Base-by-base conservation (phyloP, 2,797 vertebrate genomes). In the Heliangelus exortis region DNA sequence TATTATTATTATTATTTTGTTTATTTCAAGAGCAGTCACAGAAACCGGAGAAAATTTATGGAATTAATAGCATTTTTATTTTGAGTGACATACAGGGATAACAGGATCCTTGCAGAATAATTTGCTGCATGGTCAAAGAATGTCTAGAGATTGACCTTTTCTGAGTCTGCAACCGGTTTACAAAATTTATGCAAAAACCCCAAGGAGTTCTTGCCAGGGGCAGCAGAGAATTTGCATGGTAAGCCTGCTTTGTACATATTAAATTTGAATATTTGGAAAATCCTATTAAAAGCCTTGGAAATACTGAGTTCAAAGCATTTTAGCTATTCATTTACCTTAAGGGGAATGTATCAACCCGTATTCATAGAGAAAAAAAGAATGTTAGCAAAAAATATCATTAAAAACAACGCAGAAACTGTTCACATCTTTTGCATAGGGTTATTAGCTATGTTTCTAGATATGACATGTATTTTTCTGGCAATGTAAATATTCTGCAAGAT, bases 231-330 rank as follows among this genome's bases (percentile, higher is more conserved):
- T 92, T 84, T 93, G 5, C 34, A 18, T 75, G 16, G 10, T 76
- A 90, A 92, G 48, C 45, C 65, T 79, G 15, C 13, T 89, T 79
- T 79, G 36, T 21, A 34, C 15, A 15, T 62, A 68, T 54, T 76
- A 65, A 57, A 76, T 84, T 65, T 90, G 31, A 69, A 65, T 90
- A 84, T 67, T 79, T 84, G 28, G 5, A 9, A 84, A 90, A 93
- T 94, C 55, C 67, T 88, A 50, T 74, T 90, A 79, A 75, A 88
- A 84, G 4, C 14, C 17, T 95, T 81, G 34, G 62, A 88, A 86
- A 36, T 22, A 59, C 2, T 41, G 41, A 88, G 19, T 83, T 96
- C 73, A 92, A 91, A 86, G 82, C n/a, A 76, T 93, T 90, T 82
- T 65, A 84, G 53, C 48, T 82, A 39, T 63, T 88, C n/a, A 8